A percentile compares a stretch with the other conserved stretches of the same genome.
Conservation (phyloP, 2,888 invertebrate species). For the Globia sparganii region DNA sequence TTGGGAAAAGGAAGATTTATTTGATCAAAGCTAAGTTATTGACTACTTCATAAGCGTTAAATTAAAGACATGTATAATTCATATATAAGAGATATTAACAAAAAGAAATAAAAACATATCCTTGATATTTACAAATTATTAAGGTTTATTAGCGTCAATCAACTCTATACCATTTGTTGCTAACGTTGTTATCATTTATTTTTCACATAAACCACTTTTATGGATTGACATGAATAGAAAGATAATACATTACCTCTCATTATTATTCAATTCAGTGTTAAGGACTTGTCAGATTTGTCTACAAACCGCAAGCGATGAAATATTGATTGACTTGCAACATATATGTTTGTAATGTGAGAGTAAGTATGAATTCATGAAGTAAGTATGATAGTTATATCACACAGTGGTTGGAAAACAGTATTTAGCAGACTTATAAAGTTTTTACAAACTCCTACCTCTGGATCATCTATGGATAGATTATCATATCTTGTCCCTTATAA, state of each 20-base stretch:
- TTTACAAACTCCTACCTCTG: not conserved
- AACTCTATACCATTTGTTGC: constrained; percentile 53
- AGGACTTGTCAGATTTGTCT: constrained; percentile 17
- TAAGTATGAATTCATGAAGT: not conserved
- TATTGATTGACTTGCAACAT: not conserved
- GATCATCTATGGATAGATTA: not conserved
- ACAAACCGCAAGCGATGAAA: not conserved
- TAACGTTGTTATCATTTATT: constrained; percentile 43
- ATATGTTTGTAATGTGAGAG: not conserved
- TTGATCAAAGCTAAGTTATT: not conserved
- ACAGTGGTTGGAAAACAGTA: not conserved
- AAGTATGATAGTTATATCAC: not conserved
- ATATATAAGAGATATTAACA: constrained; percentile 19
- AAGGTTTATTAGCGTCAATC: constrained; percentile 28
- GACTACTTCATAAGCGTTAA: not conserved
- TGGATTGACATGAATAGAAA: constrained; percentile 49
- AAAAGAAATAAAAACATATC: constrained; percentile 21
- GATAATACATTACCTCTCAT: constrained; percentile 44
- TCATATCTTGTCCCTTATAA: not conserved
- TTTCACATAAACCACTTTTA: constrained; percentile 52
- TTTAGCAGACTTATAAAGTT: too few species aligned
- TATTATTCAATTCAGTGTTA: constrained; percentile 48
- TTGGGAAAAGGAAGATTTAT: too few species aligned
- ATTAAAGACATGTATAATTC: too few species aligned
- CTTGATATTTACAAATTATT: constrained; percentile 31